Evolutionary conservation across 2,888 invertebrate species (phyloP).

Genomic region (Danaus chrysippus): DNA sequence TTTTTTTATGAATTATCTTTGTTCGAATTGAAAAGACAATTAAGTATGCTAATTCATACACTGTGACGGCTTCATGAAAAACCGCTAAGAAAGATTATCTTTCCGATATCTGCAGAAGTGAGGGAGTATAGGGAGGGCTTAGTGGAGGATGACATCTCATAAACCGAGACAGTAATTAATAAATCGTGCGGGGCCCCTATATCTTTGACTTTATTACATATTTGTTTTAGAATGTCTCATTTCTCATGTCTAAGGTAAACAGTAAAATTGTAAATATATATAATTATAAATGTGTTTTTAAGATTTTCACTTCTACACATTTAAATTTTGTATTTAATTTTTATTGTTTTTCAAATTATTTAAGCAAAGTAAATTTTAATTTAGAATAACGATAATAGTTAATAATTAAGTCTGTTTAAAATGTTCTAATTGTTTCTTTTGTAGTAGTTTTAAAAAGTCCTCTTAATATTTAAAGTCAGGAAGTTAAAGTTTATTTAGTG

Average conservation of each 20-base stretch:
- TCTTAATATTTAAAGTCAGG: conserved; percentile 12
- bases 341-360: too few species aligned
- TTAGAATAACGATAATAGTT: too few species aligned
- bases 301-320: too few species aligned
- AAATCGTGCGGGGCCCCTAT: conserved; percentile 51
- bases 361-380: too few species aligned
- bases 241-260: neutral
- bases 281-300: neutral
- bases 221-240: conserved; percentile 34
- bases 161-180: conserved; percentile 50
- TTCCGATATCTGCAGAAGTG: conserved; percentile 43
- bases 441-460: conserved; percentile 3
- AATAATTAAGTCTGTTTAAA: too few species aligned
- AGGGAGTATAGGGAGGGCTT: conserved; percentile 31
- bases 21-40: conserved; percentile 66
- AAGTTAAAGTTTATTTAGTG: conserved; percentile 18
- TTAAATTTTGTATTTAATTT: too few species aligned
- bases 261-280: neutral
- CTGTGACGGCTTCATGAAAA: conserved; percentile 63
- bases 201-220: conserved; percentile 44
- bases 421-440: too few species aligned
- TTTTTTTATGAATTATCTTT: conserved; percentile 58
- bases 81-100: conserved; percentile 54
- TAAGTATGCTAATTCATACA: conserved; percentile 74
- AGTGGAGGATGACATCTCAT: conserved; percentile 46